Percentiles rank a stretch among this genome's conserved stretches.
phyloP scores from a whole-genome alignment of 2,888 invertebrate species.

The Rhamphomyia laevipes region DNA sequence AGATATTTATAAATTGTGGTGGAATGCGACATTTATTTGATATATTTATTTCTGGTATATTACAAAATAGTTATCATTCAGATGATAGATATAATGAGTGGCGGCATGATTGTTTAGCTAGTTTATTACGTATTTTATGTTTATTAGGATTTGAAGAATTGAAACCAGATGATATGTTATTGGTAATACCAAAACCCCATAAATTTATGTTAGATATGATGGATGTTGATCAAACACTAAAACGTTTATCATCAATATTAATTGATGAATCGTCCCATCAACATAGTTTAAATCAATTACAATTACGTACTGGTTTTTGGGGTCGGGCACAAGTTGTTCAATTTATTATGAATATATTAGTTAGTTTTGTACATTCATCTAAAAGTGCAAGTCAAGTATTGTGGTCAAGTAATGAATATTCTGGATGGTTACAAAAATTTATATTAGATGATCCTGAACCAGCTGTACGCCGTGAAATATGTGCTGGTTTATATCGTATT shows the following conservation, averaged over 20 bases:
- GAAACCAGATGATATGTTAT: constrained; percentile 39
- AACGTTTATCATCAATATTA: constrained; percentile 73
- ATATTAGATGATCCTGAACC: constrained; percentile 89
- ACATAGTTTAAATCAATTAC: constrained; percentile 51
- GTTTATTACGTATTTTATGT: constrained; percentile 72
- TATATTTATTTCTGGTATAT: constrained; percentile 77
- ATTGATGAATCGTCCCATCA: constrained; percentile 64
- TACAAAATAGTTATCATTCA: constrained; percentile 67
- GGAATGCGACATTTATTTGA: constrained; percentile 80
- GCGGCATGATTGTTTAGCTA: constrained; percentile 89
- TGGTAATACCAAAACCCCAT: constrained; percentile 52
- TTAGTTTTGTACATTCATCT: constrained; percentile 86
- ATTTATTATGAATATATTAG: constrained; percentile 82
- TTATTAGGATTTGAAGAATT: constrained; percentile 62
- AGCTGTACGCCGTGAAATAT: constrained; percentile 78
- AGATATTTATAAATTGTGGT: constrained; percentile 73
- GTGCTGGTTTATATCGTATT: constrained; percentile 81
- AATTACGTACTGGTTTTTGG: constrained; percentile 87
- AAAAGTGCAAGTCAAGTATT: constrained; percentile 63
- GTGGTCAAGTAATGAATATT: constrained; percentile 62
- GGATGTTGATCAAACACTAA: constrained; percentile 71
- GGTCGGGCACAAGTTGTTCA: constrained; percentile 86
- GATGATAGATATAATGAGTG: constrained; percentile 51
- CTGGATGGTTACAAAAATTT: constrained; percentile 72
- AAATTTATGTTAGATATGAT: constrained; percentile 62